Evolutionary conservation across 2,113 vertebrate species (phyloP).

Genomic region (Gymnogyps californianus): DNA sequence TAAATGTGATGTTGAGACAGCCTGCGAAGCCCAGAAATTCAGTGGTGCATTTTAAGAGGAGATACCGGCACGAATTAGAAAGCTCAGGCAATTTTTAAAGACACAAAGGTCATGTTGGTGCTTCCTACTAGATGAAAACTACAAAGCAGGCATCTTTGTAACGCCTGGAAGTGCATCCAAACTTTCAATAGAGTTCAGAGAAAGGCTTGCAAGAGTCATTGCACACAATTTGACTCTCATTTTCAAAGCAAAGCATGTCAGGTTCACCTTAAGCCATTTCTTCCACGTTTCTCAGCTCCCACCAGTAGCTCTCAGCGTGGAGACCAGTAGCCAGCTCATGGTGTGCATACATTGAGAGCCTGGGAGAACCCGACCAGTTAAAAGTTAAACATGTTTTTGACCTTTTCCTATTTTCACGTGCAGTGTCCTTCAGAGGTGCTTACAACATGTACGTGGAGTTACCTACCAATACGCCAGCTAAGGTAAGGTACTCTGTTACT

Average conservation of each 20-base stretch:
- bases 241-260: background rate
- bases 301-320: background rate
- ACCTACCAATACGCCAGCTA: background rate
- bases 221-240: background rate
- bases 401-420: background rate
- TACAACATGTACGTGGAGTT: fast-evolving
- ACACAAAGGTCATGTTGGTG: background rate
- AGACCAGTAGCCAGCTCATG: background rate
- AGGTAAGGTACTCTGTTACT: background rate
- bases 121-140: background rate
- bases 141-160: background rate
- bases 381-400: background rate
- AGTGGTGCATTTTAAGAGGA: background rate
- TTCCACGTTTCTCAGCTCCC: background rate
- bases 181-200: background rate
- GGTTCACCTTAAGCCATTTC: background rate
- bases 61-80: background rate
- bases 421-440: background rate
- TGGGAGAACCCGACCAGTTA: fast-evolving
- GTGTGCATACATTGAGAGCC: background rate
- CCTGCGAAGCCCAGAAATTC: background rate
- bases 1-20: background rate
- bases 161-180: background rate
- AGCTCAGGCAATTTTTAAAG: background rate
- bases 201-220: background rate